Evolutionary conservation across 2,888 invertebrate genomes (phyloP), one percentile per base, ranked within the genome.

Genomic region (Ypsolopha sequella): DNA sequence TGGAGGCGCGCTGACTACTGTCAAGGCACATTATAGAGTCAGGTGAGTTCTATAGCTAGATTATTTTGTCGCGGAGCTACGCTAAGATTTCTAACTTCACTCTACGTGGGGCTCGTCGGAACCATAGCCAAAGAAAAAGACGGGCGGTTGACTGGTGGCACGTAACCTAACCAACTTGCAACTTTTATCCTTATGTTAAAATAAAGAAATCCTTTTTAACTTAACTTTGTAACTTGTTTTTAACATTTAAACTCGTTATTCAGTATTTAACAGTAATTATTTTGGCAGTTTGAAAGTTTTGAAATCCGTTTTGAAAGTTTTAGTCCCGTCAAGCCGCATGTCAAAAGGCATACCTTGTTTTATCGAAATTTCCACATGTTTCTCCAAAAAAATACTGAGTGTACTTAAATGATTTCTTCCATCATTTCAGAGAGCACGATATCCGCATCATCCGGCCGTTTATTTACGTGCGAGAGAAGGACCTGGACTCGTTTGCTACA

Each of bases 381-480:
- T 41, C 43, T 6, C 33, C 10, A 44, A 24, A 24, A 11, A 39
- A 36, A 36, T 36, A 9, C 36, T 38, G 38, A 10, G 2, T 24
- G 35, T 3, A 46, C 6, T 3, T 24, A 46, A 10, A 8, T 46
- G 8, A 33, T 34, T 13, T 10, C 43, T 36, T 46, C 34, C 36
- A 6, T 51, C 53, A 50, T 52, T 76, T 78, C 82, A 94, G 95
- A 60, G 93, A 95, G 54, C 91, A 92, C 57, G 92, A 94, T 66
- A 74, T 97, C 50, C 89, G 95, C 55, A 92, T 97, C 33, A 93
- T 96, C 55, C 89, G 96, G 49, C 96, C 97, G 13, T 93, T 96
- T 67, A 92, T 95, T 9, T 95, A 95, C 80, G 95, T 95, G 9
- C 89, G 96, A 41, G 95, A 94, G 58, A 91, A 91, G 55, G 89